Evolutionary conservation across 2,888 invertebrate genomes (phyloP).

Genomic region (Drosophila neonasuta): DNA sequence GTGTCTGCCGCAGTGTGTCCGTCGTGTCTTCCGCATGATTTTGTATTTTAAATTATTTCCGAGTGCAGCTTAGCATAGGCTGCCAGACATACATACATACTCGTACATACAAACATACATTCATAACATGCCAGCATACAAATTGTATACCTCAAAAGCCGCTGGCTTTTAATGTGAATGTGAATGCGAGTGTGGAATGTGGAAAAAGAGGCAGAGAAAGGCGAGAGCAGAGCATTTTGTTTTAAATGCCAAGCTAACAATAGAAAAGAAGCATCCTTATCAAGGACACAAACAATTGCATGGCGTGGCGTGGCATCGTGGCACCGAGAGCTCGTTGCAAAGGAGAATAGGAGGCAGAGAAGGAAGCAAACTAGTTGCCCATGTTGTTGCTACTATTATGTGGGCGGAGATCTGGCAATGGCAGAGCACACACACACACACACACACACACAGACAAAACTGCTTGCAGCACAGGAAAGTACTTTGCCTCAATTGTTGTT

Average conservation of each 20-base stretch:
- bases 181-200: slow-evolving; percentile 15
- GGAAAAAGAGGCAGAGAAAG: slow-evolving; percentile 17
- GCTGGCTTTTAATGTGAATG: slow-evolving; percentile 61
- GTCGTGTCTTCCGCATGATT: slow-evolving; percentile 74
- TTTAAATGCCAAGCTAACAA: slow-evolving; percentile 78
- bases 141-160: slow-evolving; percentile 53
- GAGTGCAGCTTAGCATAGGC: slow-evolving; percentile 57
- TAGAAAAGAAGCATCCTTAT: slow-evolving; percentile 78
- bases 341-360: slow-evolving; percentile 14
- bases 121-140: slow-evolving; percentile 4
- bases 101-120: slow-evolving; percentile 10
- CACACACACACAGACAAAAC: slow-evolving; percentile 18
- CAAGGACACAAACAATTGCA: slow-evolving; percentile 74
- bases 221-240: slow-evolving; percentile 55
- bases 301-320: slow-evolving; percentile 32
- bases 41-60: slow-evolving; percentile 75
- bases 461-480: slow-evolving; percentile 68
- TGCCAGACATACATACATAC: slow-evolving; percentile 36
- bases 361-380: slow-evolving; percentile 47
- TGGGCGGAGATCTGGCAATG: slow-evolving; percentile 51
- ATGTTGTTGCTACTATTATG: slow-evolving; percentile 17
- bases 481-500: slow-evolving; percentile 77
- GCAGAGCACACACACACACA: slow-evolving; percentile 22
- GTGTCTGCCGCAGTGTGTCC: slow-evolving; percentile 61
- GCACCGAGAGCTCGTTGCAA: slow-evolving; percentile 24